Evolutionary conservation across 2,113 vertebrate species (phyloP).

Genomic region (Syngnathus floridae): DNA sequence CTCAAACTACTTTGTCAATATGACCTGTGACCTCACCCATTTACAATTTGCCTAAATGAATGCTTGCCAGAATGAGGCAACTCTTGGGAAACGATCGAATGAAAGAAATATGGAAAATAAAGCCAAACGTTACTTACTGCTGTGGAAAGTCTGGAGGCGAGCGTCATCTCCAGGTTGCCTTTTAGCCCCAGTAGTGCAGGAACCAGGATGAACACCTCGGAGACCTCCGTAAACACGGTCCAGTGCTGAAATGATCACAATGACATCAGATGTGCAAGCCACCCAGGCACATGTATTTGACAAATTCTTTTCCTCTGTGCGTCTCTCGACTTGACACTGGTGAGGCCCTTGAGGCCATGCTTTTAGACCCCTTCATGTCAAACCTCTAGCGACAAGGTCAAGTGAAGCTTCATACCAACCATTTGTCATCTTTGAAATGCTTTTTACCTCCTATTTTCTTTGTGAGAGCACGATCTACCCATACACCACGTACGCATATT

Average conservation of each 20-base stretch:
- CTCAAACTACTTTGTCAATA: slow-evolving; percentile 18
- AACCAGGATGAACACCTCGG: slow-evolving; percentile 95
- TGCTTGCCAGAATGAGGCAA: slow-evolving; percentile 8
- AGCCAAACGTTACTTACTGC: slow-evolving; percentile 76
- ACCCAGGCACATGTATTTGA: neutral
- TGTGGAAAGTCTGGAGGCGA: slow-evolving; percentile 93
- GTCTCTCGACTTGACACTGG: slow-evolving; percentile 8
- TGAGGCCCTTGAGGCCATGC: slow-evolving; percentile 7
- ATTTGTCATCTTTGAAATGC: too few species aligned
- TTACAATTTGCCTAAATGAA: slow-evolving; percentile 5
- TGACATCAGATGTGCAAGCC: neutral
- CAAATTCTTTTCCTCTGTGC: neutral
- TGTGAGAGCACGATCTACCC: too few species aligned
- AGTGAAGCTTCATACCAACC: too few species aligned
- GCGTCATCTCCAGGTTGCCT: slow-evolving; percentile 97
- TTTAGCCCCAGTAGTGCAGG: slow-evolving; percentile 93
- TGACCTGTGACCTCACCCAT: slow-evolving; percentile 28
- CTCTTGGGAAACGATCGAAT: neutral
- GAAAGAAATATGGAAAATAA: neutral
- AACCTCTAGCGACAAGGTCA: too few species aligned
- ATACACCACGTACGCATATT: too few species aligned
- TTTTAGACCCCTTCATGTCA: too few species aligned
- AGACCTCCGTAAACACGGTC: slow-evolving; percentile 91
- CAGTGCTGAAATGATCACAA: slow-evolving; percentile 80
- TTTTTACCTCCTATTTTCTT: too few species aligned